Conservation (phyloP, 2,113 vertebrate species). For the Elgaria multicarinata region DNA sequence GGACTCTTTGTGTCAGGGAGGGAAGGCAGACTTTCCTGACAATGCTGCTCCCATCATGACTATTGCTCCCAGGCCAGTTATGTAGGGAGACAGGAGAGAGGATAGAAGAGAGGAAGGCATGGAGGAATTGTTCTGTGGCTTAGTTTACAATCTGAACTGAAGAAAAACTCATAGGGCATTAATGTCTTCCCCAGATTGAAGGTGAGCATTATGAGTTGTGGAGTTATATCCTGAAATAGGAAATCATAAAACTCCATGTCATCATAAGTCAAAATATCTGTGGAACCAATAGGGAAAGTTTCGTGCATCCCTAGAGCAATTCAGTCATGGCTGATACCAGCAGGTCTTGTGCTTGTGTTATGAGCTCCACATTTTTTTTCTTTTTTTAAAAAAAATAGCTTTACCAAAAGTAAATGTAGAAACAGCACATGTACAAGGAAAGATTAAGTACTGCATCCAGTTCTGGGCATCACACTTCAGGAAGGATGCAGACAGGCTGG, state of each 20-base stretch:
- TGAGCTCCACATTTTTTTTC: neutral
- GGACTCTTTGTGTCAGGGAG: neutral
- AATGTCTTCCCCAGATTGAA: neutral
- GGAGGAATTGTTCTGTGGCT: neutral
- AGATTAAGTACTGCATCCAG: too few relatives aligned
- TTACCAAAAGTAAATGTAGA: neutral
- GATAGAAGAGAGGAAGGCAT: neutral
- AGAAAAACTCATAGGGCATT: neutral
- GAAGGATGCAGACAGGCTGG: too few relatives aligned
- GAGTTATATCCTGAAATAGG: neutral
- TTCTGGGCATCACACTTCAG: too few relatives aligned
- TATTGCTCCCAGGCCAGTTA: neutral
- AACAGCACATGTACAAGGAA: neutral
- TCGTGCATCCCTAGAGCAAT: neutral
- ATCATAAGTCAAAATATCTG: neutral
- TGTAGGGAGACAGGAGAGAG: neutral
- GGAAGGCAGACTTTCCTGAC: neutral
- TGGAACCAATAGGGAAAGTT: neutral
- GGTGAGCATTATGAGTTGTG: neutral
- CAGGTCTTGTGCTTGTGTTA: neutral
- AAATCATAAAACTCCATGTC: too few relatives aligned
- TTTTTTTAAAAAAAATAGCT: too few relatives aligned
- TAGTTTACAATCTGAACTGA: neutral
- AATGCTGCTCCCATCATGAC: neutral
- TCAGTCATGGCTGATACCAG: neutral